Percentiles rank a stretch among this genome's conserved stretches.
Evolutionary conservation across 2,113 vertebrate genomes (phyloP).

Genomic region (Picathartes gymnocephalus): DNA sequence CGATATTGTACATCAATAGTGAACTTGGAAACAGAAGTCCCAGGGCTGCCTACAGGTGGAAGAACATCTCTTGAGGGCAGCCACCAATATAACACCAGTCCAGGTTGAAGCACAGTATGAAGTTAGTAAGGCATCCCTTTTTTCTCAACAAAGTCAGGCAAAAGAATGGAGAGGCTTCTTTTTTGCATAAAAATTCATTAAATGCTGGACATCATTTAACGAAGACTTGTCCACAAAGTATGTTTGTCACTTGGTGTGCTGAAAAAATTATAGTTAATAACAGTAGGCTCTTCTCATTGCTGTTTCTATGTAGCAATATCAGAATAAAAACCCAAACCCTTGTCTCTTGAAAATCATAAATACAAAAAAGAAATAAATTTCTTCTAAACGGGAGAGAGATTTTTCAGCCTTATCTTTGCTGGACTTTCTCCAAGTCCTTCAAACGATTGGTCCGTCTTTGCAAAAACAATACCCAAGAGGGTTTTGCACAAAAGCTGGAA

Average conservation of each 20-base stretch:
- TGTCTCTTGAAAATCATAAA: not conserved
- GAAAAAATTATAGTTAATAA: not conserved
- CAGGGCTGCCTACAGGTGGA: not conserved
- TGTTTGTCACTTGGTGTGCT: not conserved
- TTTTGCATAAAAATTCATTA: not conserved
- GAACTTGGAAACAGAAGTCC: not conserved
- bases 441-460: not conserved
- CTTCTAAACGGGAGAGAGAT: not conserved
- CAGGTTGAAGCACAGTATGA: not conserved
- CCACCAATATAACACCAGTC: not conserved
- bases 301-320: not conserved
- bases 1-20: not conserved
- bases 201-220: not conserved
- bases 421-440: slow-evolving; percentile 4
- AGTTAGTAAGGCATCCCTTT: not conserved
- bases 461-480: not conserved
- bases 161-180: not conserved
- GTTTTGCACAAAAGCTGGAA: not conserved
- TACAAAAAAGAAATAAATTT: not conserved
- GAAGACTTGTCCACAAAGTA: not conserved
- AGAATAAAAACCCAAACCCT: not conserved
- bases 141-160: not conserved
- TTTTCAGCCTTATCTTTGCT: slow-evolving; percentile 29
- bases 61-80: not conserved
- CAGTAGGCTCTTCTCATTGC: not conserved